phyloP scores from a whole-genome alignment of 1,140 invertebrate species.

The Heliconius hermathena region DNA sequence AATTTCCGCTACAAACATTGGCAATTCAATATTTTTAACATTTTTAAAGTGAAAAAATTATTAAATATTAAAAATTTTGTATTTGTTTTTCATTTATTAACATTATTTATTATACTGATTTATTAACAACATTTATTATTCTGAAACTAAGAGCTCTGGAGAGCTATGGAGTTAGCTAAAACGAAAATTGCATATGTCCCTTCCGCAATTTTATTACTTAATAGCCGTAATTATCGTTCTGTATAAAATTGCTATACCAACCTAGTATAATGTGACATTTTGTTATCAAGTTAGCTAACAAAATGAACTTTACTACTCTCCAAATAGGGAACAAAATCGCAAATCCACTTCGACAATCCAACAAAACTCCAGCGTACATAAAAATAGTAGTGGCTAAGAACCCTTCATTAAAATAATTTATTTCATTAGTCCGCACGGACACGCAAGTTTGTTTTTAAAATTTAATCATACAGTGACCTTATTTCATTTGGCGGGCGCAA shows the following conservation, averaged over 20 bases:
- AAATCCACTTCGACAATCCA: slow-evolving; percentile 11
- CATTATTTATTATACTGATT: too few relatives aligned
- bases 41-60: too few relatives aligned
- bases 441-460: slow-evolving; percentile 54
- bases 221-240: slow-evolving; percentile 44
- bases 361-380: slow-evolving; percentile 41
- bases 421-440: slow-evolving; percentile 50
- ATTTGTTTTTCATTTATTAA: too few relatives aligned
- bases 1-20: too few relatives aligned
- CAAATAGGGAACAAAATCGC: slow-evolving; percentile 12
- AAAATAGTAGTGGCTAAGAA: slow-evolving; percentile 45
- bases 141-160: not conserved
- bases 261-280: slow-evolving; percentile 29
- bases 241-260: slow-evolving; percentile 39
- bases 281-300: not conserved
- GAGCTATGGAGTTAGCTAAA: not conserved
- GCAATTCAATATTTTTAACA: too few relatives aligned
- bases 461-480: slow-evolving; percentile 50
- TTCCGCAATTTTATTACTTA: slow-evolving; percentile 44
- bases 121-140: too few relatives aligned
- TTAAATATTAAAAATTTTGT: too few relatives aligned
- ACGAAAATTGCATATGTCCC: slow-evolving; percentile 36
- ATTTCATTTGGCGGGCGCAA: slow-evolving; percentile 47
- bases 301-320: slow-evolving; percentile 18
- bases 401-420: slow-evolving; percentile 54